Evolutionary conservation across 1,140 invertebrate genomes (phyloP).

Genomic region (Polypedilum vanderplanki): DNA sequence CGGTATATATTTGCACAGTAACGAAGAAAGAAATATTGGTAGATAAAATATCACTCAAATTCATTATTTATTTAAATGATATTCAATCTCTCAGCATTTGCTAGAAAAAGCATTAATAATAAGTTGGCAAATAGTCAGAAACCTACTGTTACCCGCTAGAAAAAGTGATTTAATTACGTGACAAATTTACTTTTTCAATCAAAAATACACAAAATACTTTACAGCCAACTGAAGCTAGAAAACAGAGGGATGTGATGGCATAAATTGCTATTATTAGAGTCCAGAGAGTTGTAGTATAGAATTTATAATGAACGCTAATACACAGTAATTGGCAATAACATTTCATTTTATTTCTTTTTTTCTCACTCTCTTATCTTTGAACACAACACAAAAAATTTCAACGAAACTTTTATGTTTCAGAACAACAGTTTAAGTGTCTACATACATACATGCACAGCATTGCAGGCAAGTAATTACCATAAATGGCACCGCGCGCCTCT

Average conservation of each 20-base stretch:
- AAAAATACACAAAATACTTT: neutral
- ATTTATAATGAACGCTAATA: slow-evolving; percentile 28
- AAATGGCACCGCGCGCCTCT: slow-evolving; percentile 21
- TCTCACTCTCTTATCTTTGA: neutral
- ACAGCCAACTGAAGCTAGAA: neutral
- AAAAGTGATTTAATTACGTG: slow-evolving; percentile 13
- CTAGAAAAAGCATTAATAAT: slow-evolving; percentile 9
- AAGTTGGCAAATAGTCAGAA: slow-evolving; percentile 21
- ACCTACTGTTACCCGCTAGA: neutral
- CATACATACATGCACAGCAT: neutral
- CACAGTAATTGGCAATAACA: slow-evolving; percentile 26
- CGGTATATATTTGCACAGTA: neutral
- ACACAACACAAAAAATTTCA: slow-evolving; percentile 5
- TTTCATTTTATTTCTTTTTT: slow-evolving; percentile 14
- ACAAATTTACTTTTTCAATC: slow-evolving; percentile 19
- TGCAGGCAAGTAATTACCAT: slow-evolving; percentile 23
- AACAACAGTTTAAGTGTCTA: slow-evolving; percentile 22
- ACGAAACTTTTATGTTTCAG: neutral
- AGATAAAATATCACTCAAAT: neutral
- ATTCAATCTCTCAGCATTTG: slow-evolving; percentile 24
- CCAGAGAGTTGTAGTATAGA: slow-evolving; percentile 14
- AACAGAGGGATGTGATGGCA: neutral
- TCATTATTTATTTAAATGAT: slow-evolving; percentile 29
- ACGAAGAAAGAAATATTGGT: neutral
- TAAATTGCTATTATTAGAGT: slow-evolving; percentile 16